Base-by-base conservation (phyloP, 2,888 invertebrate species). In the Clanis bilineata region DNA sequence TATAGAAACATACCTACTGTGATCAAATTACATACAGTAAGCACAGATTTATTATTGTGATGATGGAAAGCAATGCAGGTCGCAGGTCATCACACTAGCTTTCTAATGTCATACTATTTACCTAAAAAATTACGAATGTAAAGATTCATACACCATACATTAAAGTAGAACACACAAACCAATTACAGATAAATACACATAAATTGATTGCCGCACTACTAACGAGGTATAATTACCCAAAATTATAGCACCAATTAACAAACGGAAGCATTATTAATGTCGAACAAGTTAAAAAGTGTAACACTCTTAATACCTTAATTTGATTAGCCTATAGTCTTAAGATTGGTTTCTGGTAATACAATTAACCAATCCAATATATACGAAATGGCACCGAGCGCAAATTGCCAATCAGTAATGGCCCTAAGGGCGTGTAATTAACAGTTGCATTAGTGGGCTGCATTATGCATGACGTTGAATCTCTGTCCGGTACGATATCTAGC, bases 361-460 rank as follows among this genome's bases (percentile, higher is more conserved):
- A 84, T 84, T 83, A 83, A 74, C 69, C 76, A 76, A 79, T 77
- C 75, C 74, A 80, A 80, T 82, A 74, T 74, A 76, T 69, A 77
- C 71, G 72, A 80, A 83, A 82, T 79, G 76, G 77, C 71, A 74
- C 69, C 65, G 60, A 65, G 63, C 75, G 67, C 79, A 82, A 80
- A 85, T 86, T 86, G 82, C 77, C 82, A 87, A 86, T 86, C 83
- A 85, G 85, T 83, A 80, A 79, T 77, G 76, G 74, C 80, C 82
- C 80, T 76, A 78, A 84, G 83, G 83, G 78, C 77, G 62, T 76
- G 80, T 86, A 84, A 88, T 88, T 87, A 88, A 83, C 83, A 73
- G 74, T 76, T 79, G 77, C 83, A 88, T 88, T 87, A 86, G 84
- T 72, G 73, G 70, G 65, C 65, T 86, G 83, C 83, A 87, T 88